Percentiles rank a stretch among this genome's conserved stretches.
These are phyloP conservation scores for Nezara viridula DNA, from an alignment of 2,888 invertebrate genomes.

Conservation along the genomic window DNA sequence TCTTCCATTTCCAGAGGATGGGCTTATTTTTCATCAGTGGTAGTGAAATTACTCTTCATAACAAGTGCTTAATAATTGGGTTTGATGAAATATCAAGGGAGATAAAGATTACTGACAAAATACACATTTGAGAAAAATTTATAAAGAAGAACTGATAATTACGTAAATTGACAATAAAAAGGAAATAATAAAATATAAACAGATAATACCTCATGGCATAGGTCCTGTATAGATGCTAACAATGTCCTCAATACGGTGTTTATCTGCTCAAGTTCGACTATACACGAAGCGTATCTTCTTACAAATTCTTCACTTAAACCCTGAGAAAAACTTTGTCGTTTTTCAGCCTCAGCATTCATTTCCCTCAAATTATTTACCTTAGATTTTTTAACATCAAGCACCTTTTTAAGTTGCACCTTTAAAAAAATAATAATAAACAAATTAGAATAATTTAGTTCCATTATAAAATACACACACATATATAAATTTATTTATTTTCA, in stretches of 20 bases:
- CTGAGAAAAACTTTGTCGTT: constrained; percentile 84
- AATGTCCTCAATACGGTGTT: constrained; percentile 90
- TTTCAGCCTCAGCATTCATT: constrained; percentile 93
- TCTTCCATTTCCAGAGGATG: too few relatives aligned
- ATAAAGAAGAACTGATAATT: too few relatives aligned
- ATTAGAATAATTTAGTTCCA: neutral
- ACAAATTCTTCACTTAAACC: constrained; percentile 89
- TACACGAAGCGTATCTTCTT: constrained; percentile 83
- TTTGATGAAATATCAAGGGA: too few relatives aligned
- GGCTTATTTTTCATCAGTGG: too few relatives aligned
- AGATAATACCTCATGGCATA: constrained; percentile 64
- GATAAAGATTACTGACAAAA: too few relatives aligned
- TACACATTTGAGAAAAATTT: too few relatives aligned
- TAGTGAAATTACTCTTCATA: too few relatives aligned
- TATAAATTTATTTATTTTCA: too few relatives aligned
- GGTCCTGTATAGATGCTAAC: constrained; percentile 78
- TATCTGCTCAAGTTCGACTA: constrained; percentile 91
- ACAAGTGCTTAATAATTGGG: too few relatives aligned
- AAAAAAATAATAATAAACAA: constrained; percentile 39
- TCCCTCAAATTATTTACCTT: constrained; percentile 85
- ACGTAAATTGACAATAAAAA: too few relatives aligned
- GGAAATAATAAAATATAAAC: neutral
- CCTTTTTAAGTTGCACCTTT: constrained; percentile 84
- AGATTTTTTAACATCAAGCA: constrained; percentile 84
- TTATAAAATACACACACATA: too few relatives aligned